Evolutionary conservation across 2,888 invertebrate genomes (phyloP).

Genomic region (Apantesis nais): DNA sequence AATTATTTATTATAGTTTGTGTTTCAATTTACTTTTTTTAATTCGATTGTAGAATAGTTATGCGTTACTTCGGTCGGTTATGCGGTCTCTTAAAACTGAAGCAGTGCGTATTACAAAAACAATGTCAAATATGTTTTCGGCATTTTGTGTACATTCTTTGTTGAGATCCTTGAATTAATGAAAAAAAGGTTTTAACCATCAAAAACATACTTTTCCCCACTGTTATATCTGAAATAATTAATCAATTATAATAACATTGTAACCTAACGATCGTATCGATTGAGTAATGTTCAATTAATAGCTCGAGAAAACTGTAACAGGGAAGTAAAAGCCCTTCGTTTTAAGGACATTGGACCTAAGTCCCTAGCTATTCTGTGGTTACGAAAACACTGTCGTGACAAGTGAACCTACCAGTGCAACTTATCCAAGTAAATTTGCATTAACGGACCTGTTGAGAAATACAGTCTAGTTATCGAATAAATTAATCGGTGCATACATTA

Average conservation of each 20-base stretch:
- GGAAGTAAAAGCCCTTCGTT: conserved; percentile 77
- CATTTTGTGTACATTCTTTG: no score
- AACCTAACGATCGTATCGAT: conserved; percentile 54
- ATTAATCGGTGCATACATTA: conserved; percentile 61
- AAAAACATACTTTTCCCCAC: not conserved
- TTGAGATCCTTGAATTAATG: no score
- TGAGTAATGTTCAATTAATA: conserved; percentile 66
- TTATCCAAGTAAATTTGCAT: conserved; percentile 61
- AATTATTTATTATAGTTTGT: no score
- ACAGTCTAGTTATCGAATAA: conserved; percentile 60
- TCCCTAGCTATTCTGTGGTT: conserved; percentile 50
- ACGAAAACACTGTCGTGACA: conserved; percentile 62
- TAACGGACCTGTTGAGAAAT: conserved; percentile 65
- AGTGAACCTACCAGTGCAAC: conserved; percentile 31
- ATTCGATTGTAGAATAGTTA: no score
- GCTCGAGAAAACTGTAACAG: conserved; percentile 58
- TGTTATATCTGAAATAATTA: conserved; percentile 7
- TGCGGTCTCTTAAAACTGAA: no score
- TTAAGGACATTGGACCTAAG: conserved; percentile 61
- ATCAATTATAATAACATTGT: conserved; percentile 44
- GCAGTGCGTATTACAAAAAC: no score
- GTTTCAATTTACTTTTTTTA: no score
- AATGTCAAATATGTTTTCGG: no score
- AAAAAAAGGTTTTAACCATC: not conserved
- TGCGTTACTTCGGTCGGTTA: no score